Evolutionary conservation across 2,888 invertebrate species (phyloP).

Genomic region (Pardosa pseudoannulata): DNA sequence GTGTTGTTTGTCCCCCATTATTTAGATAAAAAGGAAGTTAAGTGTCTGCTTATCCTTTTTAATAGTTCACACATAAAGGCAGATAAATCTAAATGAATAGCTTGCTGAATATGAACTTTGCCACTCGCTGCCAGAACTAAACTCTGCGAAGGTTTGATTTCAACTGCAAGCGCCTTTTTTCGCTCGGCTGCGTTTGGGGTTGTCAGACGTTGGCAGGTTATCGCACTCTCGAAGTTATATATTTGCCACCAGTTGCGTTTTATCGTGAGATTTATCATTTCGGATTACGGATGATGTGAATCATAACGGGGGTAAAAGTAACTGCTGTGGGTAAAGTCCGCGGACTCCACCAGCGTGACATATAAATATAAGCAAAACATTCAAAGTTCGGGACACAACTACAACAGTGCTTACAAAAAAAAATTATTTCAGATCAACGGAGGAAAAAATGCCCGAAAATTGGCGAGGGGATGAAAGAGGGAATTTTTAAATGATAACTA

Average conservation of each 20-base stretch:
- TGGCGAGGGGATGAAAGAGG: no score
- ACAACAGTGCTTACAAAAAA: no score
- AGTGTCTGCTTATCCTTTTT: conserved; percentile 33
- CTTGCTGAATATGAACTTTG: not conserved
- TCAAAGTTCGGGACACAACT: no score
- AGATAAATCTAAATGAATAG: not conserved
- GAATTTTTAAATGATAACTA: no score
- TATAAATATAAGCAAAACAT: not conserved
- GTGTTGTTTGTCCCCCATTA: conserved; percentile 55
- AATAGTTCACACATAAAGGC: not conserved
- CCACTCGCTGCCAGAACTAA: not conserved
- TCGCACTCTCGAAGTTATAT: conserved; percentile 18
- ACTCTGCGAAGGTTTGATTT: not conserved
- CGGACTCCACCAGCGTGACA: not conserved
- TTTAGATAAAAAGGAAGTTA: conserved; percentile 28
- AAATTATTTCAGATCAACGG: no score
- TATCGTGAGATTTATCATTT: not conserved
- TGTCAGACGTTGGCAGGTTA: conserved; percentile 42
- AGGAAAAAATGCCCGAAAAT: no score
- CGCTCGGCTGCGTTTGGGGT: not conserved
- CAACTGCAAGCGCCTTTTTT: not conserved
- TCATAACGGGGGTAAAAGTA: not conserved
- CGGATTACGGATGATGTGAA: not conserved
- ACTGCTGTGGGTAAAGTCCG: not conserved
- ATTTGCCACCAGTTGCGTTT: not conserved